Conservation (phyloP, 2,113 vertebrate genomes). For the Nasalis larvatus region DNA sequence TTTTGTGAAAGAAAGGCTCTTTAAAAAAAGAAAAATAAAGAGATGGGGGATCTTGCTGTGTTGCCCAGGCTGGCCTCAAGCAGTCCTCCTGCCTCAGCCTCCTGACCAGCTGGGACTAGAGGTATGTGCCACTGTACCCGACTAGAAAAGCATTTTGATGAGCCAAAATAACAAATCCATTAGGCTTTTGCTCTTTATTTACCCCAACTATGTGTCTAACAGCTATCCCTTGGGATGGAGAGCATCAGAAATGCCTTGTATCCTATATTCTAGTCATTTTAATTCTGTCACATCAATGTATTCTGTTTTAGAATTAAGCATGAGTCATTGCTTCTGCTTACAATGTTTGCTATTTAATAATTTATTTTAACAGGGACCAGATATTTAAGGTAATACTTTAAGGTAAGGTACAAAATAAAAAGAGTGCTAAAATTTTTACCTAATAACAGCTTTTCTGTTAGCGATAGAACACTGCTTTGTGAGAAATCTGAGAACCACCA, state of each 20-base stretch:
- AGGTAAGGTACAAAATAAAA: neutral
- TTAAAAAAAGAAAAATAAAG: neutral
- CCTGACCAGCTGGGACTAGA: neutral
- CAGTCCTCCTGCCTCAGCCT: neutral
- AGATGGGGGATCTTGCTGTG: no score
- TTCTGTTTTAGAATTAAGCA: neutral
- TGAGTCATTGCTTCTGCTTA: neutral
- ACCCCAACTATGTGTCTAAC: neutral
- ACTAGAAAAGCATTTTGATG: neutral
- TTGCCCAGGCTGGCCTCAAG: neutral
- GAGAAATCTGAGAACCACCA: neutral
- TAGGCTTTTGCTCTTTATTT: neutral
- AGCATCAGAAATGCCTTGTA: no score
- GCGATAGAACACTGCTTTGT: neutral
- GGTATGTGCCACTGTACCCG: neutral
- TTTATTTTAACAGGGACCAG: neutral
- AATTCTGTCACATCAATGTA: conserved; percentile 10
- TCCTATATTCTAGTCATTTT: neutral
- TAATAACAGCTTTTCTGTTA: neutral
- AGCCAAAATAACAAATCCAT: neutral
- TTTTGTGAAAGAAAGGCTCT: neutral
- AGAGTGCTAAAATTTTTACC: neutral
- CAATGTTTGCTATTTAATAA: neutral
- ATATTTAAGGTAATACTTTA: neutral
- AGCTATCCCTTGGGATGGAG: neutral